phyloP scores from a whole-genome alignment of 1,140 invertebrate genomes.

The Colletes gigas region DNA sequence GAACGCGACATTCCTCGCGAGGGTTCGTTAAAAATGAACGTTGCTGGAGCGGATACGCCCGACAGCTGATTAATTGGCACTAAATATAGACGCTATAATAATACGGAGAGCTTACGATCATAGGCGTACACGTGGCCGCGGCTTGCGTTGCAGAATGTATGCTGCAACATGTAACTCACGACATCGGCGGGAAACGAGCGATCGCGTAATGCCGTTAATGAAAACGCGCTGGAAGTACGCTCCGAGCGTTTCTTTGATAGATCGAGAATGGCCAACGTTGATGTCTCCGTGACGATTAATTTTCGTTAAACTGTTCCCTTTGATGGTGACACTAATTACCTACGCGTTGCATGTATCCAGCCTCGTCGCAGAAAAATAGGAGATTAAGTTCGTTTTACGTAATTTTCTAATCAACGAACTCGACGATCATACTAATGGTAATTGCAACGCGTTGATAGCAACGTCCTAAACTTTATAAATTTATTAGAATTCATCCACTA shows the following conservation, averaged over 20 bases:
- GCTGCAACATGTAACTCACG: conserved; percentile 2
- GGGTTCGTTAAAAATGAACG: conserved; percentile 30
- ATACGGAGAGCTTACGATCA: conserved; percentile 28
- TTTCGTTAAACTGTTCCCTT: not conserved
- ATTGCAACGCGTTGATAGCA: no score
- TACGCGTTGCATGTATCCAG: not conserved
- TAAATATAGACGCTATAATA: conserved; percentile 56
- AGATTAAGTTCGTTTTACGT: no score
- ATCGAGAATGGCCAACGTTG: not conserved
- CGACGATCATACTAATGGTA: no score
- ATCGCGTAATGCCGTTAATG: not conserved
- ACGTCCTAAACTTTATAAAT: no score
- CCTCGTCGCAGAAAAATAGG: no score
- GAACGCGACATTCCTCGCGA: conserved; percentile 26
- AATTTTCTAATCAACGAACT: no score
- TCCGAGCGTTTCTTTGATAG: not conserved
- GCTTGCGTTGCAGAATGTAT: conserved; percentile 25
- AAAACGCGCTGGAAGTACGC: not conserved
- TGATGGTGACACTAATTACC: not conserved
- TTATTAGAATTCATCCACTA: no score
- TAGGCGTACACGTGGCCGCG: conserved; percentile 15
- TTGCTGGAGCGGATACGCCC: conserved; percentile 29
- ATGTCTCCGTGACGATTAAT: not conserved
- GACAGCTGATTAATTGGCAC: conserved; percentile 46
- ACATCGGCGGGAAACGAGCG: not conserved